These are phyloP conservation scores for Callionymus lyra DNA, from an alignment of 2,113 vertebrate genomes.

Conservation along the genomic window DNA sequence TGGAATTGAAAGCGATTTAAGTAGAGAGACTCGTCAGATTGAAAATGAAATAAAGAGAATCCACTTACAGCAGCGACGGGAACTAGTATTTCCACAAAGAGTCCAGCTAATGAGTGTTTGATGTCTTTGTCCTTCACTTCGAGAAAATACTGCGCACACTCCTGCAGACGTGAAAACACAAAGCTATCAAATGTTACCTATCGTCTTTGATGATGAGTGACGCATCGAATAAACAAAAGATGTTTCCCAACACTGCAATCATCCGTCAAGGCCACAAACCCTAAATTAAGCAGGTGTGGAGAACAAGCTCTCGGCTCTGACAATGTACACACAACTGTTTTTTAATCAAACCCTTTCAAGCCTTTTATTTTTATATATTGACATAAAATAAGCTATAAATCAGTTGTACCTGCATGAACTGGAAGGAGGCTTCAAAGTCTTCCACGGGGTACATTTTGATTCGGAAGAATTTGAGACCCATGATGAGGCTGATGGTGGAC, in stretches of 20 bases:
- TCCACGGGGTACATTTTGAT: slow-evolving; percentile 99
- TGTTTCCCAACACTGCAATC: too few relatives aligned
- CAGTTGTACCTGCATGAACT: slow-evolving; percentile 92
- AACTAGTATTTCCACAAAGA: slow-evolving; percentile 97
- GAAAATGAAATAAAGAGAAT: too few relatives aligned
- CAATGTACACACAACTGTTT: too few relatives aligned
- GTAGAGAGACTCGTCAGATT: too few relatives aligned
- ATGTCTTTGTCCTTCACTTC: slow-evolving; percentile 99
- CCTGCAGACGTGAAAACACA: slow-evolving; percentile 59
- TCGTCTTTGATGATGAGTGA: too few relatives aligned
- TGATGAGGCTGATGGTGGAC: slow-evolving; percentile 96
- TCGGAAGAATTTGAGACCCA: slow-evolving; percentile 98
- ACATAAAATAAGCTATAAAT: neutral
- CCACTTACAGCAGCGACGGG: slow-evolving; percentile 93
- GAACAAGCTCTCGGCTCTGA: too few relatives aligned
- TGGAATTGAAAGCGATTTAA: slow-evolving; percentile 35
- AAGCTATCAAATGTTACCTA: neutral
- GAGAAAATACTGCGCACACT: slow-evolving; percentile 96
- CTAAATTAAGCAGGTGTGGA: too few relatives aligned
- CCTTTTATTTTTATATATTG: too few relatives aligned
- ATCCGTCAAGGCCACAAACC: too few relatives aligned
- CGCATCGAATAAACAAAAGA: too few relatives aligned
- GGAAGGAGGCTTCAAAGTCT: slow-evolving; percentile 96
- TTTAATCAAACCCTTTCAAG: too few relatives aligned
- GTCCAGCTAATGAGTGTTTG: slow-evolving; percentile 92